A percentile compares a stretch with the other conserved stretches of the same genome.
Evolutionary conservation across 2,888 invertebrate species (phyloP).

Genomic region (Halictus ligatus): DNA sequence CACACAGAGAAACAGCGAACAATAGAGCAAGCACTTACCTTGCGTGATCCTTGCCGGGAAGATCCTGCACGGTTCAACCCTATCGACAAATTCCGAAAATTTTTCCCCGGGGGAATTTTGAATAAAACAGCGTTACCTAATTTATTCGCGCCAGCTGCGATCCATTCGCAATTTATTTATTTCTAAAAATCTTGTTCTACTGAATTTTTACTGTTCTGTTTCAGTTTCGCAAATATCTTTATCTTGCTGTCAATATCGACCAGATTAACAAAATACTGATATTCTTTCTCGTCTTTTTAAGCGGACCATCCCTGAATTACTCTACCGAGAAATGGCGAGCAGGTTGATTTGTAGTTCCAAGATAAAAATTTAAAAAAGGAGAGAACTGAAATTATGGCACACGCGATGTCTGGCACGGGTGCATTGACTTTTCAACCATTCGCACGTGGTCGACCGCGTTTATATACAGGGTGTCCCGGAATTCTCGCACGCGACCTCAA

Average conservation of each 20-base stretch:
- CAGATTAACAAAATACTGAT: not conserved
- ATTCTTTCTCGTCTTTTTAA: not conserved
- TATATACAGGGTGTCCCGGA: not conserved
- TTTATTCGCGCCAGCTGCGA: too few relatives aligned
- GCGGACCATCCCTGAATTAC: not conserved
- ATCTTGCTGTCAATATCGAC: too few relatives aligned
- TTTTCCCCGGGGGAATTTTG: not conserved
- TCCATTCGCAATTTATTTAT: too few relatives aligned
- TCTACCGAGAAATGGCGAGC: not conserved
- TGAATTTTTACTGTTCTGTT: too few relatives aligned
- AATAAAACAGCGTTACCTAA: too few relatives aligned
- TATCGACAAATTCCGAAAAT: not conserved
- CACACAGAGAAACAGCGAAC: conserved; percentile 33
- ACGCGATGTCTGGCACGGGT: not conserved
- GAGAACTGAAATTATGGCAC: not conserved
- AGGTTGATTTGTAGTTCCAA: not conserved
- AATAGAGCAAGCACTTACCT: conserved; percentile 60
- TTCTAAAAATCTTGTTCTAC: too few relatives aligned
- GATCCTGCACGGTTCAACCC: not conserved
- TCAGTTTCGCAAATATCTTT: too few relatives aligned
- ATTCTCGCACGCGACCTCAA: not conserved
- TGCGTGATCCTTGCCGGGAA: conserved; percentile 34
- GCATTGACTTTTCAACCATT: not conserved
- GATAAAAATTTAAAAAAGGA: not conserved
- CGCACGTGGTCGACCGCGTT: not conserved